Percentiles rank a stretch among this genome's conserved stretches.
Conservation (phyloP, 1,140 invertebrate genomes). For the Drosophila quadrilineata region DNA sequence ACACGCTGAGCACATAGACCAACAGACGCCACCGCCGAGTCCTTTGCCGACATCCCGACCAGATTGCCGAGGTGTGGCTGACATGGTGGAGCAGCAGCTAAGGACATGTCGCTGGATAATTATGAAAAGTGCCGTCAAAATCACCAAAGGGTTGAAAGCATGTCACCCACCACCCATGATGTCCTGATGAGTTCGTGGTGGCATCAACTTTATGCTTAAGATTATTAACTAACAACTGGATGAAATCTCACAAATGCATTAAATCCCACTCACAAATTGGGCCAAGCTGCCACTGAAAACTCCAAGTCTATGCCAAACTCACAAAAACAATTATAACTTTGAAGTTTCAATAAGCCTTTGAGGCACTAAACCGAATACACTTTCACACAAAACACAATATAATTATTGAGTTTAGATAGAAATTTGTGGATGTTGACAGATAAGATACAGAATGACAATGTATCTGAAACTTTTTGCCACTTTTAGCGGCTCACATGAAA, state of each 20-base stretch:
- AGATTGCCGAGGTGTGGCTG: constrained; percentile 2
- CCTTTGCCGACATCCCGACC: constrained; percentile 26
- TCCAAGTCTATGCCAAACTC: background rate
- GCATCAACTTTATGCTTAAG: constrained; percentile 10
- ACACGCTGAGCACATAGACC: constrained; percentile 53
- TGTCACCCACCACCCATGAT: background rate
- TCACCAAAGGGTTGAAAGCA: constrained; percentile 5
- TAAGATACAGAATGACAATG: no score
- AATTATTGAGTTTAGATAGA: background rate
- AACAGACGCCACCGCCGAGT: constrained; percentile 43
- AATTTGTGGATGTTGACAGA: no score
- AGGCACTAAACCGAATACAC: background rate
- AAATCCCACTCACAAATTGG: background rate
- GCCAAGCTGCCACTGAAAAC: background rate
- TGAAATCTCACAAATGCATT: background rate
- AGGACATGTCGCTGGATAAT: constrained; percentile 7
- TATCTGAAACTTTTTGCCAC: no score
- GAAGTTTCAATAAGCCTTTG: background rate
- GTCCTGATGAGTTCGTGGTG: background rate
- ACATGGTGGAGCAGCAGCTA: background rate
- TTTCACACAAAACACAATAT: constrained; percentile 4
- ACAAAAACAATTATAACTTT: constrained; percentile 12
- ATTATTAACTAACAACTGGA: constrained; percentile 1
- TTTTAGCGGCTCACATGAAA: no score
- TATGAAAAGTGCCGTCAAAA: constrained; percentile 30